phyloP scores from a whole-genome alignment of 2,888 invertebrate genomes.

The Trachelus troglodyta region DNA sequence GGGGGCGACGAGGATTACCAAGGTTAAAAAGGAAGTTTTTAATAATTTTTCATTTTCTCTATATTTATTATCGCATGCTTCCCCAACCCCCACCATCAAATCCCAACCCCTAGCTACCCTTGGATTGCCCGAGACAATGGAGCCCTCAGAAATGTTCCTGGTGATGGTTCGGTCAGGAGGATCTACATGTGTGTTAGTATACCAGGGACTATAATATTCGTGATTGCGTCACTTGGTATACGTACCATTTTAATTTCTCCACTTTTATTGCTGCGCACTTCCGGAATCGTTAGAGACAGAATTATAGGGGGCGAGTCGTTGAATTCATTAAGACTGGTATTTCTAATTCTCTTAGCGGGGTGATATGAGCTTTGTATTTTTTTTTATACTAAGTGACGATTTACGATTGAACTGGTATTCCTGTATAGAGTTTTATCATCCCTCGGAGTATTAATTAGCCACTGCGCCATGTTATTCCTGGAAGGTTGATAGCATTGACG shows the following conservation, averaged over 20 bases:
- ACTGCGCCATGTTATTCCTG: not conserved
- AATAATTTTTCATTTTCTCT: conserved; percentile 67
- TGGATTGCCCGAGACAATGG: conserved; percentile 57
- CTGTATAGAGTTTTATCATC: not conserved
- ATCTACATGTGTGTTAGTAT: not conserved
- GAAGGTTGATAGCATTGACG: not conserved
- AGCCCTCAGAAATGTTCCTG: conserved; percentile 18
- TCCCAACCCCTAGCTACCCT: not conserved
- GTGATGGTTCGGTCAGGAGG: not conserved
- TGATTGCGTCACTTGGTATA: not conserved
- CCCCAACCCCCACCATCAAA: conserved; percentile 52
- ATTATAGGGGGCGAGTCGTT: not conserved
- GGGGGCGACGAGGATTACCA: conserved; percentile 64
- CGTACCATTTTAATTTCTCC: not conserved
- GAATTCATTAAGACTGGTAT: not conserved
- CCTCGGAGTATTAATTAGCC: not conserved
- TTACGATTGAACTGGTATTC: not conserved
- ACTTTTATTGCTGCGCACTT: not conserved
- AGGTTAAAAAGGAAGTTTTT: conserved; percentile 67
- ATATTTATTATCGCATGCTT: conserved; percentile 66
- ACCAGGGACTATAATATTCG: not conserved
- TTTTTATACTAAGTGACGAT: not conserved
- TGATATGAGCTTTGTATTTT: not conserved
- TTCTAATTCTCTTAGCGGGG: not conserved
- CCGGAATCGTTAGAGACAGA: not conserved